Conservation (phyloP, 2,797 vertebrate species). For the Falco berigora region DNA sequence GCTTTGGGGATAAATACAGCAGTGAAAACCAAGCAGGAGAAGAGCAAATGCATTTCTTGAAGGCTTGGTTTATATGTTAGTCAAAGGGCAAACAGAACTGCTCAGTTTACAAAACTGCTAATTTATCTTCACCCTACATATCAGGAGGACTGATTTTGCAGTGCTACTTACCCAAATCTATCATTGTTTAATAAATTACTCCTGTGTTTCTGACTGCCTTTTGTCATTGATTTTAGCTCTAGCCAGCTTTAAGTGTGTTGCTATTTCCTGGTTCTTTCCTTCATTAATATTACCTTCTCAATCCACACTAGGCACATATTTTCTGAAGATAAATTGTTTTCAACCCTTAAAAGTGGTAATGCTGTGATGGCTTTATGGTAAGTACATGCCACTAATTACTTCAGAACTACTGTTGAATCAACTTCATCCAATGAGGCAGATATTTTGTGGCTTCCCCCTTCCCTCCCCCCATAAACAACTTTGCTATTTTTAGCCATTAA, state of each 20-base stretch:
- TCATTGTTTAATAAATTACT: constrained; percentile 58
- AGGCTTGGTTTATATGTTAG: neutral
- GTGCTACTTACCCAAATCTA: constrained; percentile 4
- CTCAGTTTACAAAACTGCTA: neutral
- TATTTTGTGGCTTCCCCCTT: constrained; percentile 3
- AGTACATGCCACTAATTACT: constrained; percentile 61
- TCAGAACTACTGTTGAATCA: constrained; percentile 40
- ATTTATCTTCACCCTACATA: neutral
- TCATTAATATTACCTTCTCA: constrained; percentile 43
- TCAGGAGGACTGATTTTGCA: neutral
- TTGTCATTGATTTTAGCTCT: constrained; percentile 28
- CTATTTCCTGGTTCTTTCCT: neutral
- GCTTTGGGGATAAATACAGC: neutral
- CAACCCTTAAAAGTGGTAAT: constrained; percentile 39
- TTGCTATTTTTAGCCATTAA: constrained; percentile 57
- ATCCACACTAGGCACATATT: neutral
- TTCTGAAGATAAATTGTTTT: constrained; percentile 48
- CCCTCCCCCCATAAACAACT: constrained; percentile 46
- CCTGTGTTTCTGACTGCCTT: constrained; percentile 13
- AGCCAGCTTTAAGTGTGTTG: neutral
- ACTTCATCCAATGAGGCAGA: constrained; percentile 24
- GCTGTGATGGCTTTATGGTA: constrained; percentile 14
- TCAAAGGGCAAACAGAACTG: neutral
- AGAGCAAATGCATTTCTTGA: neutral
- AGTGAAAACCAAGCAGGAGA: neutral